Conservation (phyloP, 2,113 vertebrate species). For the Mastomys natalensis region DNA sequence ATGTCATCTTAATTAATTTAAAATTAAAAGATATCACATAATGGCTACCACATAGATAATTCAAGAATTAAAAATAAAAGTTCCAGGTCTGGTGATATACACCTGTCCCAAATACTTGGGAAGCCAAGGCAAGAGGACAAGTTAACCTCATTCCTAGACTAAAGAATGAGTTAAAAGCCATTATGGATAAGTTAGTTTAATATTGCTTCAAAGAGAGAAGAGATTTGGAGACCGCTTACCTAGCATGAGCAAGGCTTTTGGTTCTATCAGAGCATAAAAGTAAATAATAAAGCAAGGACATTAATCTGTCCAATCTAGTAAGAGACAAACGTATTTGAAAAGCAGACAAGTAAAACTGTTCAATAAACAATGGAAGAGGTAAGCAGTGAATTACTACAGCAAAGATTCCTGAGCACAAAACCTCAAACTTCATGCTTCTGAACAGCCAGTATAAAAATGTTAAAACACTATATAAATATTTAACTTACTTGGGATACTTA, state of each 20-base stretch:
- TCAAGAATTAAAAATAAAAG: background rate
- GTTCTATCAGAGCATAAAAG: background rate
- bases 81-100: background rate
- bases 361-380: background rate
- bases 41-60: background rate
- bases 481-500: conserved; percentile 43
- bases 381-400: background rate
- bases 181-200: background rate
- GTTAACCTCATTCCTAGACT: background rate
- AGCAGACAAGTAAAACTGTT: background rate
- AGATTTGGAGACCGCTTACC: background rate
- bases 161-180: background rate
- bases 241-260: background rate
- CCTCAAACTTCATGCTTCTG: background rate
- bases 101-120: background rate
- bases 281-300: background rate
- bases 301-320: background rate
- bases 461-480: conserved; percentile 56
- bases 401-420: background rate
- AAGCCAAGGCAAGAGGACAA: background rate
- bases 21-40: background rate
- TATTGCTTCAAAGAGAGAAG: background rate
- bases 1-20: conserved; percentile 19
- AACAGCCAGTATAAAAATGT: background rate
- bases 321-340: conserved; percentile 26